phyloP scores from a whole-genome alignment of 2,888 invertebrate genomes.

The Pristionchus entomophagus region DNA sequence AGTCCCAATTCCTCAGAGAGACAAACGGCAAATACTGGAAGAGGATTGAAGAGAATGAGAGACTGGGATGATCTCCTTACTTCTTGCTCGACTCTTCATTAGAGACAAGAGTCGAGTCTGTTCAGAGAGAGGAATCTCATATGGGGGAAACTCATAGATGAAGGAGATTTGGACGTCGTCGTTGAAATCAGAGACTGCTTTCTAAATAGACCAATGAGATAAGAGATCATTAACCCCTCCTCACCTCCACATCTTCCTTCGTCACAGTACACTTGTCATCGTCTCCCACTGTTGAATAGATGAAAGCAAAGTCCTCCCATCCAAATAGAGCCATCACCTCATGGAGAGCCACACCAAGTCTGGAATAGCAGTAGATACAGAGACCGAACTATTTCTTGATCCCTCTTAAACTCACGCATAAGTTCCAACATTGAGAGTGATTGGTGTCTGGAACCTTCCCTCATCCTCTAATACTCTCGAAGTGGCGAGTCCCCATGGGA shows the following conservation, averaged over 20 bases:
- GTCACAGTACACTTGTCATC: slow-evolving; percentile 59
- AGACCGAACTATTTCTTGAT: background rate
- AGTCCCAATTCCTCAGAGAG: slow-evolving; percentile 51
- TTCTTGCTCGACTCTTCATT: slow-evolving; percentile 33
- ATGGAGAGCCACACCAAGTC: slow-evolving; percentile 60
- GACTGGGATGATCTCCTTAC: background rate
- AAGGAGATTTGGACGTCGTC: slow-evolving; percentile 37
- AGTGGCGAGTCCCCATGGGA: slow-evolving; percentile 63
- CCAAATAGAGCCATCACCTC: slow-evolving; percentile 60
- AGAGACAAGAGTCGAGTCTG: background rate
- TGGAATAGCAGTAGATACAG: too few relatives aligned
- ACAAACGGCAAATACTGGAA: slow-evolving; percentile 59
- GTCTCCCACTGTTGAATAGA: slow-evolving; percentile 60
- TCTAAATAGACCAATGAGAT: background rate
- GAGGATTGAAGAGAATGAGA: background rate
- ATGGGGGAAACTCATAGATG: slow-evolving; percentile 17
- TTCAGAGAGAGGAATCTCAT: background rate
- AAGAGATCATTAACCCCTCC: too few relatives aligned
- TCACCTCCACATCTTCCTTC: slow-evolving; percentile 58
- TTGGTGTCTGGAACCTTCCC: slow-evolving; percentile 58
- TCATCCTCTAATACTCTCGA: slow-evolving; percentile 54
- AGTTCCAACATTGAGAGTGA: slow-evolving; percentile 49
- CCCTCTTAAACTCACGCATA: slow-evolving; percentile 17
- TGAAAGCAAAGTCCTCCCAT: slow-evolving; percentile 65
- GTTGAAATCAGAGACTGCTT: slow-evolving; percentile 41